phyloP scores from a whole-genome alignment of 2,797 vertebrate genomes.

The Molossus molossus region DNA sequence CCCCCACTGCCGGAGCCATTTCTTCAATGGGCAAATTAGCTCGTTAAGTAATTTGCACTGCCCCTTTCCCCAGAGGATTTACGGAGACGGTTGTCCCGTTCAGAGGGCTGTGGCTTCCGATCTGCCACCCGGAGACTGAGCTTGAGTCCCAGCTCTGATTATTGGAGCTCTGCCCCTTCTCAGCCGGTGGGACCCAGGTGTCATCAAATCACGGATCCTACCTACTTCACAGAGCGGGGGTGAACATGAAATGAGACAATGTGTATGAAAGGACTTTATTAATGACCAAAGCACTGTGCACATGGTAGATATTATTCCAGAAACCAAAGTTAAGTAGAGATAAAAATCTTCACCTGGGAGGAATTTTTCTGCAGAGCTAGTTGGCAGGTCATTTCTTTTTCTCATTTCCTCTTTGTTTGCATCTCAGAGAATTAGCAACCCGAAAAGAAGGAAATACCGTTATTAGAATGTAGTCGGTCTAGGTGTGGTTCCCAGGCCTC shows the following conservation, averaged over 20 bases:
- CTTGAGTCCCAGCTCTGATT: conserved; percentile 30
- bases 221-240: neutral
- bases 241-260: conserved; percentile 38
- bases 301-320: conserved; percentile 66
- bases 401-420: conserved; percentile 71
- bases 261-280: neutral
- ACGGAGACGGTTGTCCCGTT: neutral
- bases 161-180: neutral
- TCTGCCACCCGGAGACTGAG: neutral
- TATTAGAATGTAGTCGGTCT: conserved; percentile 63
- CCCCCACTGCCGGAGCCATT: conserved; percentile 6
- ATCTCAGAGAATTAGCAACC: conserved; percentile 49
- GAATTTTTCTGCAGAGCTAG: conserved; percentile 47
- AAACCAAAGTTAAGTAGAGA: conserved; percentile 71
- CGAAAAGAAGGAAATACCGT: conserved; percentile 72
- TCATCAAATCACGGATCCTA: neutral
- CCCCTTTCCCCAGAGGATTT: conserved; percentile 37
- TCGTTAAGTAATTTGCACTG: conserved; percentile 50
- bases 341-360: conserved; percentile 55
- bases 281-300: neutral
- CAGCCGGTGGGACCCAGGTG: conserved; percentile 13
- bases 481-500: conserved; percentile 65
- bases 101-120: conserved; percentile 42
- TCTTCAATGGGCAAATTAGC: conserved; percentile 61
- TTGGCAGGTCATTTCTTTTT: conserved; percentile 57